Evolutionary conservation across 2,113 vertebrate genomes (phyloP), one percentile per base, ranked within the genome.

Genomic region (Brevimyrus niger): DNA sequence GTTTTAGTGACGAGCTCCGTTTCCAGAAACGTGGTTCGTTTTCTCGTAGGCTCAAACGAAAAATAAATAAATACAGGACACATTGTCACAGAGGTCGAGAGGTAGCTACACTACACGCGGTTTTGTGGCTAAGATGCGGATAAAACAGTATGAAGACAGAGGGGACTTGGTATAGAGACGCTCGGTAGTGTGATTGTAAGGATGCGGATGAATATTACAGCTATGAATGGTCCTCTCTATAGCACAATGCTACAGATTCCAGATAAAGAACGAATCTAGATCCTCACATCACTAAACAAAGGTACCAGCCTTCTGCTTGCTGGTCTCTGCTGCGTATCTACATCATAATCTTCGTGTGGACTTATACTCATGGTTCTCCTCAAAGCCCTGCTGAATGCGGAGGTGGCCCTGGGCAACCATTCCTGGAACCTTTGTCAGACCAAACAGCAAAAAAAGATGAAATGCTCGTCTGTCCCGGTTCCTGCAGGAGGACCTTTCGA

Each of bases 51-150:
- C 2, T 15, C 21, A 86, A 86, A 86, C 3, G 13, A 23, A 48
- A 86, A 86, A 50, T 50, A 51, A 86, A 51, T 51, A 35, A 86
- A 86, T 21, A 85, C 42, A 85, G 46, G n/a, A 50, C 44, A 85
- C 83, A 86, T 4, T 87, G 47, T 55, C 46, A 86, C n/a, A 46
- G 11, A 46, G 46, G n/a, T 50, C 1, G 4, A 87, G 85, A 87
- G 85, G 85, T 87, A 87, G 85, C 85, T 87, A 53, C 48, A 87
- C 85, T 87, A 87, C 48, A 38, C 27, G 19, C 7, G 11, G 35
- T 27, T 27, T 35, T 87, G 27, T 53, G 85, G 48, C 50, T 21
- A 55, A n/a, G 47, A 87, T 11, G 15, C n/a, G 55, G 50, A 53
- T 50, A 27, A 11, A 51, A 27, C 85, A 35, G 47, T 51, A 13